Conservation (phyloP, 1,140 invertebrate species). For the Apis dorsata region DNA sequence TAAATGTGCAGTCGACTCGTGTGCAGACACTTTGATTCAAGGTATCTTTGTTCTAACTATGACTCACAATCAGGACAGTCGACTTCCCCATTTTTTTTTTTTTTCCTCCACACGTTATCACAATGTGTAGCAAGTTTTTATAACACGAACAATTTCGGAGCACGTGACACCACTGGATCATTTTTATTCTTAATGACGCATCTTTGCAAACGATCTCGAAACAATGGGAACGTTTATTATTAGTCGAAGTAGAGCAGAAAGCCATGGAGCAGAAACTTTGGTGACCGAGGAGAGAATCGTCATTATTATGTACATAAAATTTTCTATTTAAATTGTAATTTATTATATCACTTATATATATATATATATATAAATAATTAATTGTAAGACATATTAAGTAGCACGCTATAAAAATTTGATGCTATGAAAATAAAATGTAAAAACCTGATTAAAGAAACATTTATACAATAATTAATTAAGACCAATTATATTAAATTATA, state of each 20-base stretch:
- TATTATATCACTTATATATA: no score
- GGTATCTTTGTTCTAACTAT: slow-evolving; percentile 34
- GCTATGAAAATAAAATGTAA: no score
- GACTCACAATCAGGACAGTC: slow-evolving; percentile 30
- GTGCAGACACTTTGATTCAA: slow-evolving; percentile 19
- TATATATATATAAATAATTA: no score
- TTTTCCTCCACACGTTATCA: not conserved
- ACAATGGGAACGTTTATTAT: slow-evolving; percentile 24
- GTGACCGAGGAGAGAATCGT: not conserved
- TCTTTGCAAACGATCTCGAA: slow-evolving; percentile 12
- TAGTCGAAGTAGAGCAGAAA: not conserved
- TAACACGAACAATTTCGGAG: not conserved
- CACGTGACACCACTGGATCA: slow-evolving; percentile 32
- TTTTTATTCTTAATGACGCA: slow-evolving; percentile 48
- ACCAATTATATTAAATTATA: no score
- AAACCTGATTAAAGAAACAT: no score
- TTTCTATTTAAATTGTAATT: no score
- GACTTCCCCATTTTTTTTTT: slow-evolving; percentile 1
- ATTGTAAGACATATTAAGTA: no score
- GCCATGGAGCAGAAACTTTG: not conserved
- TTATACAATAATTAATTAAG: no score
- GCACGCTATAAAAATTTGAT: no score
- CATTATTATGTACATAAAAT: no score
- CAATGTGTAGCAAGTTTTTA: not conserved
- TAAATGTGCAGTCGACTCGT: not conserved